These are phyloP conservation scores for Cygnus olor DNA, from an alignment of 2,797 vertebrate species.

Conservation along the genomic window DNA sequence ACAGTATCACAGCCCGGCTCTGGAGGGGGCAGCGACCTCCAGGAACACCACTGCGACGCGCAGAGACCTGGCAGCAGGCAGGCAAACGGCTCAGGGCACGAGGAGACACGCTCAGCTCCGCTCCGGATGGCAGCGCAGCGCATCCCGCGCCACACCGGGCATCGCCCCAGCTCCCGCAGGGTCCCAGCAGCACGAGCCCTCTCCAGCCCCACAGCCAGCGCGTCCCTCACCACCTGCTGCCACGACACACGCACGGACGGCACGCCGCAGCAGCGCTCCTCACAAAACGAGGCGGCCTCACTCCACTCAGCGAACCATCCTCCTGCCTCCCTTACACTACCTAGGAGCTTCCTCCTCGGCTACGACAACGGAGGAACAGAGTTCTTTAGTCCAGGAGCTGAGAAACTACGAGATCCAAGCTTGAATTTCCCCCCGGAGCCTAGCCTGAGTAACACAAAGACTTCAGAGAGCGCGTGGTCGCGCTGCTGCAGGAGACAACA, in stretches of 20 bases:
- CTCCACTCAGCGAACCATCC: background rate
- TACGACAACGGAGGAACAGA: background rate
- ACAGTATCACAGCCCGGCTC: conserved; percentile 73
- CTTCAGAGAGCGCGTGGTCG: background rate
- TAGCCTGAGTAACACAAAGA: background rate
- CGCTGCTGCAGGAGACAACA: background rate
- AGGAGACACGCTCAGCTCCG: background rate
- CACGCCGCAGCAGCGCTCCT: background rate
- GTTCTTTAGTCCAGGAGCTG: too few species aligned
- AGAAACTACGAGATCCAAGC: background rate
- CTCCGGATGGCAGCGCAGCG: background rate
- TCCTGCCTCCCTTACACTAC: background rate
- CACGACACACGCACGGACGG: background rate
- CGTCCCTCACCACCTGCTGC: background rate
- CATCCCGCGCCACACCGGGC: background rate
- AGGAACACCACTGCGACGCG: background rate
- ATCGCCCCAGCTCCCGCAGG: background rate
- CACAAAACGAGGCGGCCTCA: background rate
- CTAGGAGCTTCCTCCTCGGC: background rate
- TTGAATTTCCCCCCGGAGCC: background rate
- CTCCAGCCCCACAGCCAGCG: background rate
- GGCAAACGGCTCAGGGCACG: rapidly evolving
- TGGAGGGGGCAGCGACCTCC: background rate
- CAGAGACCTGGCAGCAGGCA: background rate
- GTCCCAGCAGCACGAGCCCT: background rate